Percentiles rank a stretch among this genome's conserved stretches.
phyloP scores from a whole-genome alignment of 2,797 vertebrate species.

The Acestrorhynchus altus region DNA sequence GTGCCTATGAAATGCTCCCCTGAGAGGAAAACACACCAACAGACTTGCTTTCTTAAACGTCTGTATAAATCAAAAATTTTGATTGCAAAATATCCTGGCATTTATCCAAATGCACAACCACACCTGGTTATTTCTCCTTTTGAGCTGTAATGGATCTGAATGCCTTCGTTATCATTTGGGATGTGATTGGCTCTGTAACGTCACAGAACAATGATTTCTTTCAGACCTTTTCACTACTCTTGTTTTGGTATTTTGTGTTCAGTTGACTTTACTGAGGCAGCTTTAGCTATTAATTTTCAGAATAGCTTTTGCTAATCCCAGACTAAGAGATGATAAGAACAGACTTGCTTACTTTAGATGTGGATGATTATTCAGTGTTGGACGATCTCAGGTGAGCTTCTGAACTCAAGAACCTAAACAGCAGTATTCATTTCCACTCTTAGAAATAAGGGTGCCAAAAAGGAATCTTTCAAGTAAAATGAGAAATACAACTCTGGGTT shows the following conservation, averaged over 20 bases:
- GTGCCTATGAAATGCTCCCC: constrained; percentile 24
- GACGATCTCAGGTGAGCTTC: not conserved
- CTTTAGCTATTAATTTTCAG: constrained; percentile 34
- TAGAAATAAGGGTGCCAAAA: not conserved
- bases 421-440: not conserved
- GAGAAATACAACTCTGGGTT: not conserved
- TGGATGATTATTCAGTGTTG: not conserved
- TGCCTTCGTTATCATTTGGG: not conserved
- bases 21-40: constrained; percentile 29
- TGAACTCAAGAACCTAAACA: not conserved
- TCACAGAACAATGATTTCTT: constrained; percentile 18
- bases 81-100: not conserved
- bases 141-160: not conserved
- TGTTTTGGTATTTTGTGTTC: constrained; percentile 25
- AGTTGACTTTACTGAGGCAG: constrained; percentile 13
- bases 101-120: not conserved
- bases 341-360: constrained; percentile 7
- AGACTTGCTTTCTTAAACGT: constrained; percentile 31
- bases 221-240: not conserved
- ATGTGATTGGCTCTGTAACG: not conserved
- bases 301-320: constrained; percentile 14
- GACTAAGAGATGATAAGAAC: constrained; percentile 11
- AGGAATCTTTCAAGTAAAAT: not conserved
- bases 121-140: not conserved
- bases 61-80: constrained; percentile 21